These are phyloP conservation scores for Sorex maritimensis DNA, from an alignment of 2,797 vertebrate species.

Conservation along the genomic window DNA sequence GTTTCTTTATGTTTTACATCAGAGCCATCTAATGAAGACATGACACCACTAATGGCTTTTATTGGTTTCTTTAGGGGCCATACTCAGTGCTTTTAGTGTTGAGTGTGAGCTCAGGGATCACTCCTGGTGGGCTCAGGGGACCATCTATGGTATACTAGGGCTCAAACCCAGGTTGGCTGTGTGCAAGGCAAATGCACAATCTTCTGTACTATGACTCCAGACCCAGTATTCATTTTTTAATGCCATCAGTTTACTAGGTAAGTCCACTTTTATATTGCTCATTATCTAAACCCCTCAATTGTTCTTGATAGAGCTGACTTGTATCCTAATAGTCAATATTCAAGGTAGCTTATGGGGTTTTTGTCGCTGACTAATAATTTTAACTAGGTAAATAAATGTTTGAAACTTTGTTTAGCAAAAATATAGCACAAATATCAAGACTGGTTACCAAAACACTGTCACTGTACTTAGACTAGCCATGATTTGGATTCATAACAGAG, in stretches of 20 bases:
- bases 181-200: no score
- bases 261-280: background rate
- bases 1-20: background rate
- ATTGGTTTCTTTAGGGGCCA: no score
- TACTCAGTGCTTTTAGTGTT: no score
- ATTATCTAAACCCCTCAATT: background rate
- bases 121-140: no score
- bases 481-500: background rate
- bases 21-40: background rate
- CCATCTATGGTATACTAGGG: no score
- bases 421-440: background rate
- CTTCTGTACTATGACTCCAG: no score
- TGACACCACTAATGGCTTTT: no score
- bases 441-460: background rate
- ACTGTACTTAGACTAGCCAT: background rate
- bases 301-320: background rate
- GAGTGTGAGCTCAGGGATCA: no score
- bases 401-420: background rate
- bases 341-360: no score
- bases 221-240: background rate
- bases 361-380: no score
- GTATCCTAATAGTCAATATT: background rate
- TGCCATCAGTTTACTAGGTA: background rate
- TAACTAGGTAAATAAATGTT: no score
- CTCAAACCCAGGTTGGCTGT: no score